These are phyloP conservation scores for Archocentrus centrarchus DNA, from an alignment of 2,113 vertebrate genomes.

Conservation along the genomic window DNA sequence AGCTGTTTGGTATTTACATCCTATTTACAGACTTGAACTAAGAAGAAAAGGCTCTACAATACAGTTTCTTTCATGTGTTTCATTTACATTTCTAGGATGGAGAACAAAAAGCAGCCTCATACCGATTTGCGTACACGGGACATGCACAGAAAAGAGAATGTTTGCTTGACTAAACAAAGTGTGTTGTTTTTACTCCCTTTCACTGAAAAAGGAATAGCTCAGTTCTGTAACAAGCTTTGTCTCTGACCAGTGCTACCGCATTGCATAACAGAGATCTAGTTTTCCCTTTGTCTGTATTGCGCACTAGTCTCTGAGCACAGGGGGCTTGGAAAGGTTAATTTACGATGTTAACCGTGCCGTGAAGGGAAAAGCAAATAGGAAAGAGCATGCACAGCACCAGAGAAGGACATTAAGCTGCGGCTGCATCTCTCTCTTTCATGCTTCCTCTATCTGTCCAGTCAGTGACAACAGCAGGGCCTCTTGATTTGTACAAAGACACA, in stretches of 20 bases:
- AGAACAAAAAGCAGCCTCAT: slow-evolving; percentile 87
- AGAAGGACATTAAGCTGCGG: slow-evolving; percentile 86
- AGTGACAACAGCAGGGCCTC: slow-evolving; percentile 84
- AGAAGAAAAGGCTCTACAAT: slow-evolving; percentile 85
- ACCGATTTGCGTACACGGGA: slow-evolving; percentile 85
- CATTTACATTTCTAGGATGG: slow-evolving; percentile 90
- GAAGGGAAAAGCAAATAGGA: slow-evolving; percentile 90
- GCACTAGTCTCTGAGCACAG: slow-evolving; percentile 87
- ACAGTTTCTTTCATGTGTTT: slow-evolving; percentile 72
- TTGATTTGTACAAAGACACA: slow-evolving; percentile 85
- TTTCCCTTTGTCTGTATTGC: slow-evolving; percentile 84
- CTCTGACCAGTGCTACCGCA: slow-evolving; percentile 63
- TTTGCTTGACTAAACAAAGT: slow-evolving; percentile 85
- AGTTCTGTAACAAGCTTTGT: slow-evolving; percentile 52
- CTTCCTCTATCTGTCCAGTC: slow-evolving; percentile 83
- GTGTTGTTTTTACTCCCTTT: slow-evolving; percentile 58
- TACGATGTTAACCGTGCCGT: slow-evolving; percentile 89
- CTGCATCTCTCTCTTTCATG: slow-evolving; percentile 86
- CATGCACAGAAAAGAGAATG: slow-evolving; percentile 91
- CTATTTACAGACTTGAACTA: slow-evolving; percentile 90
- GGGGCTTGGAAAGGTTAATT: slow-evolving; percentile 89
- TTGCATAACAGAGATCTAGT: slow-evolving; percentile 73
- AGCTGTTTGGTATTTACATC: slow-evolving; percentile 94
- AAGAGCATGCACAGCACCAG: slow-evolving; percentile 91
- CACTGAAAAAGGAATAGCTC: slow-evolving; percentile 44